These are phyloP conservation scores for Priocnemis perturbator DNA, from an alignment of 2,888 invertebrate species.

Conservation along the genomic window DNA sequence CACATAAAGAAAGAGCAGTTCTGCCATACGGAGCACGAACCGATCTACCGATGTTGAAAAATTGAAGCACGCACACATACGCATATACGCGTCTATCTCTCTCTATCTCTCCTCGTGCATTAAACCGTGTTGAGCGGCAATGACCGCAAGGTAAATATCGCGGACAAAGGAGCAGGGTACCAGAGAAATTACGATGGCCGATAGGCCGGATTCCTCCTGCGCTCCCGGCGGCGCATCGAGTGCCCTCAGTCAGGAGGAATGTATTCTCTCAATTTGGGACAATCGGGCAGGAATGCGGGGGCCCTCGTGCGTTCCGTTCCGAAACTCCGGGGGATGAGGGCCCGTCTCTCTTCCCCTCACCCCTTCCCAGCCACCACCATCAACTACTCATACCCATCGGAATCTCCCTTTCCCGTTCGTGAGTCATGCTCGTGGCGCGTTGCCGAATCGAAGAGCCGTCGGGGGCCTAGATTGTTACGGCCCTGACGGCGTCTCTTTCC, in stretches of 20 bases:
- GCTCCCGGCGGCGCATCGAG: neutral
- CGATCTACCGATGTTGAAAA: no score
- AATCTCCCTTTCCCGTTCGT: neutral
- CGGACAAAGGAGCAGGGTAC: no score
- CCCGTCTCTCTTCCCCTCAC: neutral
- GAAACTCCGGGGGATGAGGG: conserved; percentile 32
- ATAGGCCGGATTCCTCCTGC: neutral
- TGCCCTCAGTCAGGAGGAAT: conserved; percentile 41
- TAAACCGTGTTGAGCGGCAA: no score
- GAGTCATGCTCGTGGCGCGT: no score
- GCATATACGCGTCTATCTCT: no score
- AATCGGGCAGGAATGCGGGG: conserved; percentile 66
- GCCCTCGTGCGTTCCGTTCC: conserved; percentile 44
- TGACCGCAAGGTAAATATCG: no score
- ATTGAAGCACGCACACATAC: no score
- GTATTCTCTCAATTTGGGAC: conserved; percentile 62
- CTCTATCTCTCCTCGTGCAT: no score
- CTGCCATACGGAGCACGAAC: no score
- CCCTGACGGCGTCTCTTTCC: conserved; percentile 27
- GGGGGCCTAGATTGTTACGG: neutral
- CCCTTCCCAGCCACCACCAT: neutral
- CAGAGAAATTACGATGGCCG: no score
- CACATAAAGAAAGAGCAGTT: no score
- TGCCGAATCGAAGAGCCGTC: no score
- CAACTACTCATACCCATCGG: neutral